A percentile compares a stretch with the other conserved stretches of the same genome.
phyloP scores from a whole-genome alignment of 2,888 invertebrate species.

The Sthenelais limicola region DNA sequence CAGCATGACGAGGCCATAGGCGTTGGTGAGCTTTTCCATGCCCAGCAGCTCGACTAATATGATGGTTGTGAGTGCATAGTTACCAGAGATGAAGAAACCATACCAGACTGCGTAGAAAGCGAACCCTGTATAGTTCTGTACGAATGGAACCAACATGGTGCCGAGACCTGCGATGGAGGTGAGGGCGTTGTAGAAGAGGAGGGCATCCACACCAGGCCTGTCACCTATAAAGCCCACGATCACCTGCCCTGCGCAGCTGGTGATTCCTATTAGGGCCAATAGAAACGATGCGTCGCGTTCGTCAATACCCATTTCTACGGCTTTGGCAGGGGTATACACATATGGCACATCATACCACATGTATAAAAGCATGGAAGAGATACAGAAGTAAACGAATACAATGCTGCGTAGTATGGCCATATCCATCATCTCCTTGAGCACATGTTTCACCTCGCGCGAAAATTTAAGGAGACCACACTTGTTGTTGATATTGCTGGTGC shows the following conservation, averaged over 20 bases:
- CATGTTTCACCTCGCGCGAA: slow-evolving; percentile 57
- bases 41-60: slow-evolving; percentile 91
- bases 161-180: slow-evolving; percentile 75
- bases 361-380: slow-evolving; percentile 91
- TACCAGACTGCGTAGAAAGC: slow-evolving; percentile 74
- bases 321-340: slow-evolving; percentile 90
- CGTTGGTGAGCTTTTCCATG: slow-evolving; percentile 91
- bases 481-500: slow-evolving; percentile 2
- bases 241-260: slow-evolving; percentile 85
- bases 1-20: slow-evolving; percentile 88
- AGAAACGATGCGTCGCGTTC: slow-evolving; percentile 77
- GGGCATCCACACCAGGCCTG: slow-evolving; percentile 84
- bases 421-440: slow-evolving; percentile 64
- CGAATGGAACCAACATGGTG: slow-evolving; percentile 62
- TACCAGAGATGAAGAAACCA: slow-evolving; percentile 91
- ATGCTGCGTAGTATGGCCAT: slow-evolving; percentile 61
- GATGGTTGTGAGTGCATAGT: slow-evolving; percentile 91
- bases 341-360: slow-evolving; percentile 94
- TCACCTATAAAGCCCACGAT: slow-evolving; percentile 91
- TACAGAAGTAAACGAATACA: slow-evolving; percentile 73
- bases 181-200: slow-evolving; percentile 86
- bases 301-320: slow-evolving; percentile 76
- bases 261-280: slow-evolving; percentile 82
- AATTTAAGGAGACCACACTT: slow-evolving; percentile 44
- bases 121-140: slow-evolving; percentile 56